phyloP scores from a whole-genome alignment of 2,113 vertebrate genomes.

The Bungarus multicinctus region DNA sequence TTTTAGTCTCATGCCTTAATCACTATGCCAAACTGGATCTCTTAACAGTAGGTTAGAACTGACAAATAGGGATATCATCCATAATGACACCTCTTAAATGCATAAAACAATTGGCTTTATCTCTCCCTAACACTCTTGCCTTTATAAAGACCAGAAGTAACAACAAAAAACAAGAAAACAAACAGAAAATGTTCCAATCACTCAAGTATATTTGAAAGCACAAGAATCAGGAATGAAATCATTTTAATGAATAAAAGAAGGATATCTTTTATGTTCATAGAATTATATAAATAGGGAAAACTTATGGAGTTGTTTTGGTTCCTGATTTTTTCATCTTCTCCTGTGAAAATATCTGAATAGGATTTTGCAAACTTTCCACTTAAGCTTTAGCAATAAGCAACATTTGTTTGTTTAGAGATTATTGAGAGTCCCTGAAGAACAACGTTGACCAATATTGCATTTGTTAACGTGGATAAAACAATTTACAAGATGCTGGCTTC shows the following conservation, averaged over 20 bases:
- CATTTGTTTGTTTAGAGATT: slow-evolving; percentile 21
- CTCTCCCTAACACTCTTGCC: background rate
- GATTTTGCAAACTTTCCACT: background rate
- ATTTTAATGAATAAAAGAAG: background rate
- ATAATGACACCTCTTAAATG: background rate
- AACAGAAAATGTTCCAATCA: background rate
- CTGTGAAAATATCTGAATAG: background rate
- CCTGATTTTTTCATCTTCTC: background rate
- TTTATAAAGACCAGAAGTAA: background rate
- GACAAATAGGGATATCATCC: background rate
- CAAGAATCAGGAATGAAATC: background rate
- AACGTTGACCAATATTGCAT: slow-evolving; percentile 2
- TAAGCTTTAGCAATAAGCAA: background rate
- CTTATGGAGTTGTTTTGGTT: background rate
- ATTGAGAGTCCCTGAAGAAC: background rate
- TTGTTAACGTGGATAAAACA: slow-evolving; percentile 13
- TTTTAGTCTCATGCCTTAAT: background rate
- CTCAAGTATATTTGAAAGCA: background rate
- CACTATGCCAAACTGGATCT: background rate
- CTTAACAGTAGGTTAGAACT: background rate
- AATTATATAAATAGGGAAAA: background rate
- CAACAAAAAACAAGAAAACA: too few relatives aligned
- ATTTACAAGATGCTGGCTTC: slow-evolving; percentile 4
- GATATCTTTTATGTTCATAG: background rate
- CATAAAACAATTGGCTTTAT: background rate